These are phyloP conservation scores for silkworm (Bombyx mori) DNA, from an alignment of 1,140 invertebrate genomes.

Conservation along the genomic window DNA sequence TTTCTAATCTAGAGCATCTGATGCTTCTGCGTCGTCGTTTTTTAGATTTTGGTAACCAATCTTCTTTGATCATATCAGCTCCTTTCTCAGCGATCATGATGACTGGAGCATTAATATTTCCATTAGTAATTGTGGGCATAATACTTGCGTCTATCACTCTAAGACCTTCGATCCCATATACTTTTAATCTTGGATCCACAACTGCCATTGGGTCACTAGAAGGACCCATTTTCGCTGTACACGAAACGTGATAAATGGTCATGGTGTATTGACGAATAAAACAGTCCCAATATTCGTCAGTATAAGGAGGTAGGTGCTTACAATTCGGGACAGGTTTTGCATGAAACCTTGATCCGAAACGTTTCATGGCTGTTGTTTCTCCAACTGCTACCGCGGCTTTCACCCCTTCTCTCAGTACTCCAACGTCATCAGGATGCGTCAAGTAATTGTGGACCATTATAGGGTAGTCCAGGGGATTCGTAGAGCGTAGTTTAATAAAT, in stretches of 20 bases:
- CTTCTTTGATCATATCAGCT: conserved; percentile 85
- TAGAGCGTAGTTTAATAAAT: conserved; percentile 79
- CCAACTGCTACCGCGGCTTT: conserved; percentile 87
- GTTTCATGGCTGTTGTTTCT: conserved; percentile 79
- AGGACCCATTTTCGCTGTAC: conserved; percentile 90
- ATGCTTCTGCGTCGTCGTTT: conserved; percentile 44
- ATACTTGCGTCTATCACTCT: conserved; percentile 87
- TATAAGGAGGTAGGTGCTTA: conserved; percentile 80
- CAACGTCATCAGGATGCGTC: conserved; percentile 84
- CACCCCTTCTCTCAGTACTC: conserved; percentile 85
- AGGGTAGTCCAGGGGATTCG: conserved; percentile 88
- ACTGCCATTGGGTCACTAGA: conserved; percentile 82
- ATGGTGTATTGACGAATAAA: conserved; percentile 84
- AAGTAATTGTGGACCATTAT: conserved; percentile 92
- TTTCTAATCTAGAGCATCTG: conserved; percentile 29
- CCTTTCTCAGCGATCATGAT: conserved; percentile 97
- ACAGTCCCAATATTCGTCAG: conserved; percentile 90
- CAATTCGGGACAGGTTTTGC: conserved; percentile 82
- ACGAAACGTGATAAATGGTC: conserved; percentile 90
- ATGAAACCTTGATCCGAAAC: conserved; percentile 83
- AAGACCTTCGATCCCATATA: conserved; percentile 82
- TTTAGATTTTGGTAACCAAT: conserved; percentile 71
- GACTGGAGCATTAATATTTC: conserved; percentile 88
- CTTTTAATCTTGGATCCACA: conserved; percentile 83
- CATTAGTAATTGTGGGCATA: conserved; percentile 86